These are phyloP conservation scores for Synchiropus splendidus DNA, from an alignment of 2,113 vertebrate genomes.

Conservation along the genomic window DNA sequence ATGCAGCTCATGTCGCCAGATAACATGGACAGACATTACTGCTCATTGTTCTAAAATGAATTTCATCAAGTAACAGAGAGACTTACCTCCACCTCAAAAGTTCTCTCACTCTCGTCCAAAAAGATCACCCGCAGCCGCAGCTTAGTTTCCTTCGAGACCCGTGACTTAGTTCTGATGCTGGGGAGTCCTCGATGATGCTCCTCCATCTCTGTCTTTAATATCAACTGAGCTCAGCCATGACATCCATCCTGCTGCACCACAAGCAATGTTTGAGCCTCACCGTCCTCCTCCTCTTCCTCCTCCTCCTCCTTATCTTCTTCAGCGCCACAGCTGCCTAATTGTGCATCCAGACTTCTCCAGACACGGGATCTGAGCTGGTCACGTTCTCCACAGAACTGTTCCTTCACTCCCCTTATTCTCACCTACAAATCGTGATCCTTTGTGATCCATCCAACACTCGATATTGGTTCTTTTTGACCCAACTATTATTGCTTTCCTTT, in stretches of 20 bases:
- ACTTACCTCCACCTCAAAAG: slow-evolving; percentile 70
- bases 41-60: too few relatives aligned
- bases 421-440: too few relatives aligned
- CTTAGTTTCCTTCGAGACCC: slow-evolving; percentile 45
- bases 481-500: too few relatives aligned
- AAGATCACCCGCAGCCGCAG: slow-evolving; percentile 64
- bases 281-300: not conserved
- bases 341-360: not conserved
- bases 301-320: slow-evolving; percentile 1
- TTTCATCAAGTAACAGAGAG: too few relatives aligned
- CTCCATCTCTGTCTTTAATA: not conserved
- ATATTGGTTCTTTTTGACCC: too few relatives aligned
- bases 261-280: not conserved
- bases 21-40: too few relatives aligned
- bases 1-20: too few relatives aligned
- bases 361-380: too few relatives aligned
- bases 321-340: not conserved
- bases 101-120: slow-evolving; percentile 66
- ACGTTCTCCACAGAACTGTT: too few relatives aligned
- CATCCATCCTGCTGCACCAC: slow-evolving; percentile 1
- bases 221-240: not conserved
- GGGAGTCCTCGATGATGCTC: slow-evolving; percentile 21
- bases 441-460: too few relatives aligned
- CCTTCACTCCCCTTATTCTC: too few relatives aligned
- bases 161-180: slow-evolving; percentile 24